These are phyloP conservation scores for Papilio polyxenes DNA, from an alignment of 1,140 invertebrate species.

Conservation along the genomic window DNA sequence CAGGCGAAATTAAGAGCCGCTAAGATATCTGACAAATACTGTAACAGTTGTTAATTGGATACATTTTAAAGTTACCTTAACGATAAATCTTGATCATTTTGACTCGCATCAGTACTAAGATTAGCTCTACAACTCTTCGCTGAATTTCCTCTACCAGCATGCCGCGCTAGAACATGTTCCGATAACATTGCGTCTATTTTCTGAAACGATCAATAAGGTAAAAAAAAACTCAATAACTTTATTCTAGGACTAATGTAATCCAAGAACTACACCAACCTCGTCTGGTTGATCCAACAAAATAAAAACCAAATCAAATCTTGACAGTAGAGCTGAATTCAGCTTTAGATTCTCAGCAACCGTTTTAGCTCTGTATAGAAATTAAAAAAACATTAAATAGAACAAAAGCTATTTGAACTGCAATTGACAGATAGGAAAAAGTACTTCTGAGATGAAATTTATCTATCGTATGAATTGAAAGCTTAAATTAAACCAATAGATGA, in stretches of 20 bases:
- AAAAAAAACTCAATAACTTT: not conserved
- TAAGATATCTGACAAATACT: not conserved
- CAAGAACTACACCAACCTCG: conserved; percentile 65
- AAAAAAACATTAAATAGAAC: conserved; percentile 40
- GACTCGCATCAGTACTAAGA: conserved; percentile 53
- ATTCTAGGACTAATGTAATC: no score
- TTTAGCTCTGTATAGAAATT: conserved; percentile 82
- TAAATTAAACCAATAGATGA: no score
- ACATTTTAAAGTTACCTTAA: conserved; percentile 53
- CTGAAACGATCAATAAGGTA: conserved; percentile 51
- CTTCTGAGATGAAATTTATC: no score
- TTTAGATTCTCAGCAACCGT: conserved; percentile 95
- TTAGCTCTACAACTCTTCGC: conserved; percentile 47
- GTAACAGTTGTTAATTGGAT: not conserved
- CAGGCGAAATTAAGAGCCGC: no score
- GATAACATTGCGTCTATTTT: conserved; percentile 88
- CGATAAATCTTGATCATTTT: conserved; percentile 55
- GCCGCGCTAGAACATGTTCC: conserved; percentile 90
- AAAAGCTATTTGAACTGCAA: not conserved
- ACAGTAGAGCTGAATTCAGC: conserved; percentile 91
- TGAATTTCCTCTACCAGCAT: conserved; percentile 77
- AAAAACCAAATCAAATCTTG: conserved; percentile 96
- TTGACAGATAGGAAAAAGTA: no score
- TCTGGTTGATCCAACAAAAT: conserved; percentile 93
- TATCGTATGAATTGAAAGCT: no score